Evolutionary conservation across 2,888 invertebrate species (phyloP).

Genomic region (Caenorhabditis japonica): DNA sequence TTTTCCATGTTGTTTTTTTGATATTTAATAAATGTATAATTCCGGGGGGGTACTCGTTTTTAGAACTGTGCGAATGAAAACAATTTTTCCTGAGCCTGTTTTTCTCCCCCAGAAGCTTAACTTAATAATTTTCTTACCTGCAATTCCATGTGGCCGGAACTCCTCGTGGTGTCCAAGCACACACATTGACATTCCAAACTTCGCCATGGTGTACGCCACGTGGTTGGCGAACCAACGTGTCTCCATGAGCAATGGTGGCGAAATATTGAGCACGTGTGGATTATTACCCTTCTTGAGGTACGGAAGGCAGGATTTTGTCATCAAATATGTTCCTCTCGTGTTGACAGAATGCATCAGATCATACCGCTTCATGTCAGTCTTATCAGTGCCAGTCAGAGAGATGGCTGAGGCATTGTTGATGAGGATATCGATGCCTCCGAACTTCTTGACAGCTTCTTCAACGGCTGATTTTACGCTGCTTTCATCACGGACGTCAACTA

Average conservation of each 20-base stretch:
- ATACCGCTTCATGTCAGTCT: conserved; percentile 94
- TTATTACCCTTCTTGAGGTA: conserved; percentile 87
- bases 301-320: conserved; percentile 92
- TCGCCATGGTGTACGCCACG: conserved; percentile 94
- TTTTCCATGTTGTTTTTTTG: background rate
- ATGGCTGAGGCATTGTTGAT: conserved; percentile 98
- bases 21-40: background rate
- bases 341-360: conserved; percentile 96
- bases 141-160: conserved; percentile 84
- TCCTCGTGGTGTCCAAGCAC: conserved; percentile 95
- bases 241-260: conserved; percentile 91
- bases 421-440: conserved; percentile 86
- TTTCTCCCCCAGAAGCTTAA: too few relatives aligned
- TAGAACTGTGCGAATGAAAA: too few relatives aligned
- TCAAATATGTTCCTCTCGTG: conserved; percentile 92
- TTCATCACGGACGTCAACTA: conserved; percentile 90
- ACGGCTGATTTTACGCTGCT: conserved; percentile 81
- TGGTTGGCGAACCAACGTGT: conserved; percentile 82
- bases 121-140: too few relatives aligned
- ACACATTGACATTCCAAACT: conserved; percentile 93
- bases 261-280: conserved; percentile 93
- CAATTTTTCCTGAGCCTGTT: too few relatives aligned
- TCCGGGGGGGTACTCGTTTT: too few relatives aligned
- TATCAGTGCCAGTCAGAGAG: conserved; percentile 80
- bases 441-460: conserved; percentile 72